Percentiles rank a stretch among this genome's conserved stretches.
Evolutionary conservation across 23 tunicate species (phyloP).

Genomic region (Oikopleura vanhoeffeni): DNA sequence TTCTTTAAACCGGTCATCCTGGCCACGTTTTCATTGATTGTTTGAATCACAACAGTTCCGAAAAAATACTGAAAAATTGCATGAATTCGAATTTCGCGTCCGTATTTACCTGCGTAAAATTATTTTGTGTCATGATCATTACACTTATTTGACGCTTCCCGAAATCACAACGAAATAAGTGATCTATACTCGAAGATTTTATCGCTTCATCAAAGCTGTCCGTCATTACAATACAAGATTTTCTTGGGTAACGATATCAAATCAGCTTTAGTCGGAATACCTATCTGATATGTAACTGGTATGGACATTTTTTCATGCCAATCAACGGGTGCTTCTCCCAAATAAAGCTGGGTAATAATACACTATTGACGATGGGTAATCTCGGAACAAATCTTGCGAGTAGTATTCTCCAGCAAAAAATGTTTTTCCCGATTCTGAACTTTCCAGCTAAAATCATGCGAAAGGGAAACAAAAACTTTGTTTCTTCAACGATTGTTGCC

Average conservation of each 20-base stretch:
- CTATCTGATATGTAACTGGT: neutral
- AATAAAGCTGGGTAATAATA: neutral
- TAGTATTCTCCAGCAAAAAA: neutral
- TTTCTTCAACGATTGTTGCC: neutral
- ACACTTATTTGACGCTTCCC: neutral
- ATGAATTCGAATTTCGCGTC: neutral
- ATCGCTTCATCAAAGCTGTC: neutral
- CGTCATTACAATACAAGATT: neutral
- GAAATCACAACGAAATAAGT: neutral
- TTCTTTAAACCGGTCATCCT: neutral
- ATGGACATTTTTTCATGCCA: neutral
- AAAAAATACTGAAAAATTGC: neutral
- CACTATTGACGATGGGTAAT: neutral
- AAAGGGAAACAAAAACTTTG: neutral
- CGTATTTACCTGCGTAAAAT: neutral
- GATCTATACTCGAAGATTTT: neutral
- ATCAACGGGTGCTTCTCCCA: neutral
- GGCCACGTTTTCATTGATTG: neutral
- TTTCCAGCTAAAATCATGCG: neutral
- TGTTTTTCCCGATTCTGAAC: neutral
- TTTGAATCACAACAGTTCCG: neutral
- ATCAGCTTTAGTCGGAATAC: neutral
- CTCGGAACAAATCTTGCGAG: neutral
- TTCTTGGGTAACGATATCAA: no score
- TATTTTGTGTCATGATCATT: constrained; percentile 13